Percentiles rank a stretch among this genome's conserved stretches.
phyloP scores from a whole-genome alignment of 2,888 invertebrate genomes.

The Iphiclides podalirius region DNA sequence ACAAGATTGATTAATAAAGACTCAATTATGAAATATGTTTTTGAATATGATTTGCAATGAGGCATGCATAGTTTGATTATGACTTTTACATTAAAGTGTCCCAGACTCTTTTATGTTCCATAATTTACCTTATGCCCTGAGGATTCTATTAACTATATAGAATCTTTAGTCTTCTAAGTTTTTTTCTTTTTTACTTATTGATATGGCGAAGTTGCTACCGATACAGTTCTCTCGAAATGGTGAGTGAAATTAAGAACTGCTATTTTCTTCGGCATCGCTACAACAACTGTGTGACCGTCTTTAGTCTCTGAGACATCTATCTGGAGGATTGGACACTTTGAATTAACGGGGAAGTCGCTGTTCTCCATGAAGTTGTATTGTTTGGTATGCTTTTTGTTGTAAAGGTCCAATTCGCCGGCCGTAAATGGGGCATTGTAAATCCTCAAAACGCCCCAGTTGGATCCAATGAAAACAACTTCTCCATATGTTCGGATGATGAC shows the following conservation, averaged over 20 bases:
- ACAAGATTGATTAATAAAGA: too few species aligned
- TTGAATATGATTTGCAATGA: too few species aligned
- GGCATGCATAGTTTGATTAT: too few species aligned
- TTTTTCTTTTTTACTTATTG: constrained; percentile 32
- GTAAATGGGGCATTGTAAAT: constrained; percentile 56
- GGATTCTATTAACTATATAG: not conserved
- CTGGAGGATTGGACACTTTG: constrained; percentile 51
- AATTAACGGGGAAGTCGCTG: constrained; percentile 49
- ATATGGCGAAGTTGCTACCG: constrained; percentile 41
- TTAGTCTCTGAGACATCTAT: constrained; percentile 55
- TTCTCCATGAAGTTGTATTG: constrained; percentile 57
- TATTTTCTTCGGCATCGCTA: constrained; percentile 65
- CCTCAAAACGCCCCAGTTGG: constrained; percentile 51
- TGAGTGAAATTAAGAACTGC: constrained; percentile 52
- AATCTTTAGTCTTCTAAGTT: constrained; percentile 28
- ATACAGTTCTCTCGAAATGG: constrained; percentile 37
- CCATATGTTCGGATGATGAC: constrained; percentile 51
- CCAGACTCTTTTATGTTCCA: too few species aligned
- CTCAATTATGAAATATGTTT: too few species aligned
- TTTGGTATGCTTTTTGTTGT: constrained; percentile 47
- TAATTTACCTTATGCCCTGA: too few species aligned
- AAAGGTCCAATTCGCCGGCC: constrained; percentile 50
- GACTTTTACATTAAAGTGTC: too few species aligned
- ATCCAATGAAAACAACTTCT: constrained; percentile 57
- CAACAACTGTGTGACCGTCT: constrained; percentile 53